Conservation (phyloP, 2,113 vertebrate species). For the human region GRCh38 chr3:142861001-142861500, state of each 20-base stretch:
- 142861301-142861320: neutral
- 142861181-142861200: neutral
- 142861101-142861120: neutral
- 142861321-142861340: neutral
- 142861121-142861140: neutral
- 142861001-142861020: neutral
- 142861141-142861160: neutral
- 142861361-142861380: neutral
- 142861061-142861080: slow-evolving; percentile 34
- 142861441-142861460: neutral
- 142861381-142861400: neutral
- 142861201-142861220: neutral
- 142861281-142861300: neutral
- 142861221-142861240: neutral
- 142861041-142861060: neutral
- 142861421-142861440: neutral
- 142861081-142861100: neutral
- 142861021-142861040: neutral
- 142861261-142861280: neutral
- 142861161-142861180: neutral
- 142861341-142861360: neutral
- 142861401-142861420: neutral
- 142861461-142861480: slow-evolving; percentile 6
- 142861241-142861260: neutral
- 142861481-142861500: neutral